Conservation (phyloP, 2,888 invertebrate species). For the Nephrotoma flavescens region DNA sequence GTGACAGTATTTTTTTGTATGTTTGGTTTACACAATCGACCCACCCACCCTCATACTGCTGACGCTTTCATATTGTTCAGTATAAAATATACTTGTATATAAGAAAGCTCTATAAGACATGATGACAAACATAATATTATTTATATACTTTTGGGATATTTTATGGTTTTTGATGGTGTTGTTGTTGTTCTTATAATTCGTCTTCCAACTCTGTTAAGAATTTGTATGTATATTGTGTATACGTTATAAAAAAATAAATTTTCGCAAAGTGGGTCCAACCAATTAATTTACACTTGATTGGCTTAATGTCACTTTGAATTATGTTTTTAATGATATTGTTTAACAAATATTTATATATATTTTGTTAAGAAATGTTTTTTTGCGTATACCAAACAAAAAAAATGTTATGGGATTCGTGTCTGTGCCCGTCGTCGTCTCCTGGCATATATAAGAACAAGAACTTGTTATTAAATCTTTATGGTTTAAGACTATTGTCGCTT, state of each 20-base stretch:
- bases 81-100: background rate
- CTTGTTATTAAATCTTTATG: background rate
- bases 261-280: background rate
- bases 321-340: background rate
- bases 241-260: background rate
- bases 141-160: background rate
- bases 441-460: background rate
- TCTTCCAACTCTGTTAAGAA: background rate
- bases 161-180: background rate
- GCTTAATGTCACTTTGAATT: slow-evolving; percentile 6
- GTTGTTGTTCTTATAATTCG: background rate
- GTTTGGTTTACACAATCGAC: background rate
- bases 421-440: background rate
- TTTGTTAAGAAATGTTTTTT: background rate
- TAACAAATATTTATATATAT: background rate
- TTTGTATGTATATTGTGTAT: background rate
- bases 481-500: background rate
- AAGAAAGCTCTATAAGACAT: background rate
- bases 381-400: background rate
- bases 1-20: background rate
- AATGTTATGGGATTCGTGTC: background rate
- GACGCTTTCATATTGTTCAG: background rate
- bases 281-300: slow-evolving; percentile 9
- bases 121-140: background rate
- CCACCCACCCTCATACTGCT: background rate